Evolutionary conservation across 2,797 vertebrate genomes (phyloP), one percentile per base, ranked within the genome.

Genomic region (Anabacerthia variegaticeps): DNA sequence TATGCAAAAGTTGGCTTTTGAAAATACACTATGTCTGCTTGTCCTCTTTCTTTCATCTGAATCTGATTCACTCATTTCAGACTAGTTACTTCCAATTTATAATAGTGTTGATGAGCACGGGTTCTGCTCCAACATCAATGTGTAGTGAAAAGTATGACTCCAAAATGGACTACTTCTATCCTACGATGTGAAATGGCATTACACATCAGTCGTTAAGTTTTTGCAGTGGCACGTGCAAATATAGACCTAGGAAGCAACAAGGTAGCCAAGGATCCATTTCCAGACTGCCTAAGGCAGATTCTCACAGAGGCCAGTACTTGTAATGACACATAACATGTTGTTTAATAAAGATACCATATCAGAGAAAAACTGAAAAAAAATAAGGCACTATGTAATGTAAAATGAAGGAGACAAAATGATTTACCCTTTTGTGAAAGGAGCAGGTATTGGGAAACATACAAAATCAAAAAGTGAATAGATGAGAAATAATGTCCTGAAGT

Each of bases 141-240:
- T 30, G 9, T 15, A 48, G 17, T 28, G 49, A 56, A 72, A 85
- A 79, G 30, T 39, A 48, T 24, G 34, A 68, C 54, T 56, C 14
- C 14, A 55, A 62, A 87, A 28, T 21, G 36, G 62, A 67, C 23
- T 43, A 37, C 4, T 36, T 27, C 22, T 48, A 32, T 36, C 26
- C 22, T 48, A 17, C n/a, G 22, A 41, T 28, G 16, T 48, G 15
- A 24, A 59, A 21, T 27, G 49, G 41, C 16, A 63, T 85, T 65
- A 89, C 23, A 46, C 6, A 51, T 9, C 23, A 48, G 11, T 28
- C 44, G 14, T 19, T 56, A 71, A 22, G 6, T 52, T 89, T 93
- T 51, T 36, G 46, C 44, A 68, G 27, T 0, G 0, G 62, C 0
- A 7, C 3, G 0, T 23, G 19, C 62, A 79, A 63, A 75, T 85